A percentile compares a stretch with the other conserved stretches of the same genome.
These are phyloP conservation scores for Caenorhabditis macrosperma DNA, from an alignment of 2,888 invertebrate genomes.

Conservation along the genomic window DNA sequence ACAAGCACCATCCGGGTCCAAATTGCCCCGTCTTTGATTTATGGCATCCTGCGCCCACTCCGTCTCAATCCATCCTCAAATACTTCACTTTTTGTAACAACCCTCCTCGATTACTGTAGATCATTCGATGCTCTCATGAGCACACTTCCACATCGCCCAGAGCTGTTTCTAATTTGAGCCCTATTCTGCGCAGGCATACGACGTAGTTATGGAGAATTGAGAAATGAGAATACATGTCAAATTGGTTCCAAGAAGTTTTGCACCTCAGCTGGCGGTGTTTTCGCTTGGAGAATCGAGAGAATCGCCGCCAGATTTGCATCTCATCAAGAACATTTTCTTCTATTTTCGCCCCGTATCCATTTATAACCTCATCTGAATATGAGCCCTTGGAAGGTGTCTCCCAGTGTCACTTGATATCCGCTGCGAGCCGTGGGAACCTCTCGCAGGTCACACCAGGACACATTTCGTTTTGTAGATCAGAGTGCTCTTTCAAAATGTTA, in stretches of 20 bases:
- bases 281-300: background rate
- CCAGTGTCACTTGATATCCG: background rate
- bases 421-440: background rate
- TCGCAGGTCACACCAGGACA: background rate
- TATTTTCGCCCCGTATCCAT: background rate
- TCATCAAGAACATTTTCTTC: background rate
- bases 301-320: background rate
- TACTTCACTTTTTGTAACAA: background rate
- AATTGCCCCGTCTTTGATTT: conserved; percentile 43
- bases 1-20: conserved; percentile 44
- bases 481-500: conserved; percentile 15
- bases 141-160: too few species aligned
- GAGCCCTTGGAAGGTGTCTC: background rate
- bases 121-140: background rate
- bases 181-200: background rate
- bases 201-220: background rate
- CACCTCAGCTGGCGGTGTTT: background rate
- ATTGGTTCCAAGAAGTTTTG: conserved; percentile 5
- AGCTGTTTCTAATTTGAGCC: background rate
- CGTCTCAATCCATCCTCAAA: conserved; percentile 3
- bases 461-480: background rate
- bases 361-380: background rate
- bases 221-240: background rate
- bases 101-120: background rate
- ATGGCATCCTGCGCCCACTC: conserved; percentile 28